Percentiles rank a stretch among this genome's conserved stretches.
Conservation (phyloP, 2,113 vertebrate species). For the Salvelinus namaycush region DNA sequence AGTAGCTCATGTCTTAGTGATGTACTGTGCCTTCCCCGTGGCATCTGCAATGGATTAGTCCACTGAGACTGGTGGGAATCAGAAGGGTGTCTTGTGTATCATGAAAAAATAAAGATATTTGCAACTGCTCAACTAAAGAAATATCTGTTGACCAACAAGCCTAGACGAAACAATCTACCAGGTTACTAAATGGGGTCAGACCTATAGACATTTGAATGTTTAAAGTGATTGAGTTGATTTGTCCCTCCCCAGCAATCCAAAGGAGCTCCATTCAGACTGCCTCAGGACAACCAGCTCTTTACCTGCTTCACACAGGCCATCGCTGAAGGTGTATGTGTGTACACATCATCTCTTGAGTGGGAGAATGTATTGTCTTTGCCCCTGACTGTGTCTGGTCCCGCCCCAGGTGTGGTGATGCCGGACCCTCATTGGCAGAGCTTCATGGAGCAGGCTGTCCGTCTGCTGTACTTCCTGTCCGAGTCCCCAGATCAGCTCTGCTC, state of each 20-base stretch:
- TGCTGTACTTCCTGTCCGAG: conserved; percentile 91
- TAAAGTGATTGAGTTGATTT: background rate
- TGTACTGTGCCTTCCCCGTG: too few relatives aligned
- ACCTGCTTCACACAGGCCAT: conserved; percentile 77
- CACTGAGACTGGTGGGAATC: too few relatives aligned
- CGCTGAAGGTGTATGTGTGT: conserved; percentile 74
- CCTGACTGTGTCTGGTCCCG: background rate
- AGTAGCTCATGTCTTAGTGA: too few relatives aligned
- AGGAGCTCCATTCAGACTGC: conserved; percentile 81
- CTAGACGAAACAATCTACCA: too few relatives aligned
- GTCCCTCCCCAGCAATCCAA: conserved; percentile 73
- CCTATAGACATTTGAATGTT: too few relatives aligned
- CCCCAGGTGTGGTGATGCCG: conserved; percentile 71
- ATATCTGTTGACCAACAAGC: too few relatives aligned
- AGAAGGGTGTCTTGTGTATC: too few relatives aligned
- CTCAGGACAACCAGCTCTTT: conserved; percentile 85
- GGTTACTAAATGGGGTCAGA: too few relatives aligned
- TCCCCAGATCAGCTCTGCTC: conserved; percentile 87
- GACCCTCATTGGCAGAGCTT: conserved; percentile 89
- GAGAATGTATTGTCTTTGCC: background rate
- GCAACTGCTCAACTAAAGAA: too few relatives aligned
- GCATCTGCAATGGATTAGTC: too few relatives aligned
- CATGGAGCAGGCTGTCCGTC: conserved; percentile 83
- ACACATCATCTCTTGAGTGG: background rate
- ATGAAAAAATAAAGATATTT: too few relatives aligned